Evolutionary conservation across 1,140 invertebrate genomes (phyloP), one percentile per base, ranked within the genome.

Genomic region (Calephelis virginiensis): DNA sequence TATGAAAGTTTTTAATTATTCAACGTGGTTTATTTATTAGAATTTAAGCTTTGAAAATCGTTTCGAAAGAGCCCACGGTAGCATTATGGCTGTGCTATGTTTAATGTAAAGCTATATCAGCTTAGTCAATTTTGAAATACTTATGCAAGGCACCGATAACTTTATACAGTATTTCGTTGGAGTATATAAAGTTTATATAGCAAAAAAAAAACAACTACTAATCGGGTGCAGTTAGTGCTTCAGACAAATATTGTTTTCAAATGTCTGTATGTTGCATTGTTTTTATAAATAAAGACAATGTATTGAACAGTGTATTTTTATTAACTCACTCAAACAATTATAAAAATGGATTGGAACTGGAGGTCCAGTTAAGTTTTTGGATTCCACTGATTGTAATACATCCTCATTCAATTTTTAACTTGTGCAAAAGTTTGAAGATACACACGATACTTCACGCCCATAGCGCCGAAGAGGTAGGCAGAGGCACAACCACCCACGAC

Each of bases 11-110:
- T 59, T 59, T 38, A 59, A 59, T 38, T 43, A 37, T 59, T n/a
- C 37, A n/a, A 40, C 6, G 38, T 59, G 8, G 12, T 59, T 59
- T 28, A 40, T 59, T 59, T 59, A 59, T 38, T 59, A 59, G 37
- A 59, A 60, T 56, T 64, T 59, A 64, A 67, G 75, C 71, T 80
- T 78, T 77, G 67, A 49, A 66, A 66, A 59, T 72, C 63, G 71
- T 76, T 79, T 83, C 75, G 75, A 77, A 70, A 66, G 69, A 72
- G 68, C 76, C 82, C 81, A 74, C 63, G 63, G 67, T 72, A 81
- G 78, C 73, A 78, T 81, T 64, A 86, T 82, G 83, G 85, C 83
- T 88, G 85, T 88, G 85, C 79, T 81, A 78, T 77, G 53, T 67
- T 66, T 68, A 71, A 73, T 62, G 73, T 77, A 76, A 78, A 78